phyloP scores from a whole-genome alignment of 2,113 vertebrate species.

The Phalacrocorax aristotelis region DNA sequence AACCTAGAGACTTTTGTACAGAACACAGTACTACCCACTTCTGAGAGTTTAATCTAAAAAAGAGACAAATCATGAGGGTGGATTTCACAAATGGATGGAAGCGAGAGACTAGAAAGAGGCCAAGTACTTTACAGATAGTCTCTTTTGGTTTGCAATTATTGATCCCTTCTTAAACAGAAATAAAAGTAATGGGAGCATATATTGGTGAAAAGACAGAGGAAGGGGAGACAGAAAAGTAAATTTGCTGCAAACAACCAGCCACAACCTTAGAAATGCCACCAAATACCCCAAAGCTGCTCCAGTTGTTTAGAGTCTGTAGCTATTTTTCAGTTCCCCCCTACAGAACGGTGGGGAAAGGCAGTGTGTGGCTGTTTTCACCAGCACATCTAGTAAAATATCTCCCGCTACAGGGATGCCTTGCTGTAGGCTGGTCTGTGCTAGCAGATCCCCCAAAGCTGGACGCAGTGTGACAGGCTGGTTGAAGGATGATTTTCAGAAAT shows the following conservation, averaged over 20 bases:
- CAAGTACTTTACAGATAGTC: rapidly evolving
- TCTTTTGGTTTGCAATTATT: neutral
- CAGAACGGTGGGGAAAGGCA: neutral
- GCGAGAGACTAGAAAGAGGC: neutral
- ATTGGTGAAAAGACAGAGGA: neutral
- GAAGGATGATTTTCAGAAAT: neutral
- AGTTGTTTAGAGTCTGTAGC: neutral
- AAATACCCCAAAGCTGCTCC: neutral
- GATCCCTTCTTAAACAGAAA: neutral
- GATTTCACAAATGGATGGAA: neutral
- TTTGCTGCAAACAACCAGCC: neutral
- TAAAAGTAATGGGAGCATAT: neutral
- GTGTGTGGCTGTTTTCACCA: neutral
- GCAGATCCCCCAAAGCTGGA: neutral
- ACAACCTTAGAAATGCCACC: neutral
- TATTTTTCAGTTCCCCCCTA: neutral
- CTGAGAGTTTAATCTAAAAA: neutral
- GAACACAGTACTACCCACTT: neutral
- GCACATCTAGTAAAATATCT: neutral
- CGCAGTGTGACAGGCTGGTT: neutral
- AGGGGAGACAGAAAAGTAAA: neutral
- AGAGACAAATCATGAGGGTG: neutral
- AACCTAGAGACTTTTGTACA: neutral
- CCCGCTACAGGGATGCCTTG: neutral
- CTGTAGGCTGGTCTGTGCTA: neutral